A percentile compares a stretch with the other conserved stretches of the same genome.
These are phyloP conservation scores for Phyllotis vaccarum DNA, from an alignment of 2,797 vertebrate species.

Conservation along the genomic window DNA sequence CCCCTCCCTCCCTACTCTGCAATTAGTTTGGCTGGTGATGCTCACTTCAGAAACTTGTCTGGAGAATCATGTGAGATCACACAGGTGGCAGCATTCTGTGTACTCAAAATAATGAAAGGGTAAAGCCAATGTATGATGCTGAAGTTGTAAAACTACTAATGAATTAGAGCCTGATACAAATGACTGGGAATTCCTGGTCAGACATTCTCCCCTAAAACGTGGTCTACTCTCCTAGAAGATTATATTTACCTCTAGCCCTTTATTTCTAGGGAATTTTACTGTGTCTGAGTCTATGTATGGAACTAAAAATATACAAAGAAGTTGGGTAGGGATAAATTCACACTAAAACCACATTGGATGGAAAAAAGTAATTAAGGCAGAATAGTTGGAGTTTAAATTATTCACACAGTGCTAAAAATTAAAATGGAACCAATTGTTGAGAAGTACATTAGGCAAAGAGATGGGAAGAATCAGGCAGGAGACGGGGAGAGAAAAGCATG, in stretches of 20 bases:
- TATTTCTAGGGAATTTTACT: background rate
- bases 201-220: slow-evolving; percentile 10
- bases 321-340: background rate
- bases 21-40: background rate
- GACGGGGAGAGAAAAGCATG: no score
- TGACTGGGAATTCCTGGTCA: slow-evolving; percentile 22
- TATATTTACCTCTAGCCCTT: background rate
- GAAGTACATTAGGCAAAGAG: background rate
- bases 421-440: background rate
- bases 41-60: background rate
- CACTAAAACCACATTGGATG: slow-evolving; percentile 3
- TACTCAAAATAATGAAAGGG: slow-evolving; percentile 40
- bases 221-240: background rate
- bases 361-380: slow-evolving; percentile 35
- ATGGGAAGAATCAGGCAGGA: background rate
- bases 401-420: slow-evolving; percentile 18
- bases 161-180: slow-evolving; percentile 14
- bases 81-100: background rate
- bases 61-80: background rate
- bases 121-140: background rate
- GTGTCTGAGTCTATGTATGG: background rate
- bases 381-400: background rate
- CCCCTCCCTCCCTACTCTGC: background rate
- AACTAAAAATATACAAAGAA: slow-evolving; percentile 29
- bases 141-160: slow-evolving; percentile 33